Evolutionary conservation across 1,140 invertebrate genomes (phyloP).

Genomic region (Stratiolaelaps scimitus): DNA sequence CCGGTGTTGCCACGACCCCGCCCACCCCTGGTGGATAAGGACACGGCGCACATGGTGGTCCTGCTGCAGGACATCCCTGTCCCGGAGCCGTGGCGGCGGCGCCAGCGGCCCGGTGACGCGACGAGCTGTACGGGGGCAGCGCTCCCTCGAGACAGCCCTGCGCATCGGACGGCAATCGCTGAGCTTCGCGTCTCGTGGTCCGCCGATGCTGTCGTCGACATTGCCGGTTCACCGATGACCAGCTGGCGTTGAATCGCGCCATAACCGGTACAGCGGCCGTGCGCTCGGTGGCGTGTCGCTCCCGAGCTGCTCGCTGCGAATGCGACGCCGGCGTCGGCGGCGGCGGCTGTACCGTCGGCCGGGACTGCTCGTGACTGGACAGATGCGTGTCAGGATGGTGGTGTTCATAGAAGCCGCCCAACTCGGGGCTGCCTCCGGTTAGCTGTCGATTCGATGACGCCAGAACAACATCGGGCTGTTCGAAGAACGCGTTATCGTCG

Average conservation of each 20-base stretch:
- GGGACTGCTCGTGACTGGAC: no score
- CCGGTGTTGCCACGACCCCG: no score
- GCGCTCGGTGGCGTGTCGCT: no score
- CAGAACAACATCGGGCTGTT: background rate
- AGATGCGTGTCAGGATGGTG: no score
- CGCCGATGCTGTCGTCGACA: conserved; percentile 11
- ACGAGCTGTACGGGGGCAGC: conserved; percentile 10
- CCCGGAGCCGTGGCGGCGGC: background rate
- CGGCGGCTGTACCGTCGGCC: no score
- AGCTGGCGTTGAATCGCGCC: conserved; percentile 24
- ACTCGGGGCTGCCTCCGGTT: no score
- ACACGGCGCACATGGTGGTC: no score
- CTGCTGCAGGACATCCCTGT: no score
- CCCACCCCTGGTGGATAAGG: background rate
- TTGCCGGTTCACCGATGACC: conserved; percentile 26
- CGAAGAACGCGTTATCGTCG: background rate
- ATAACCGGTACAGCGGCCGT: background rate
- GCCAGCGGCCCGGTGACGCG: background rate
- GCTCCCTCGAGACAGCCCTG: conserved; percentile 22
- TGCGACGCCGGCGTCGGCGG: no score
- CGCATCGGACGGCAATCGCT: conserved; percentile 10
- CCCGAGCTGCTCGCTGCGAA: no score
- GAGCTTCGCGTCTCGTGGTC: background rate
- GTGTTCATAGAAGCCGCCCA: no score
- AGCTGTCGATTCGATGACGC: no score